Evolutionary conservation across 2,797 vertebrate genomes (phyloP).

Genomic region (Loriculus beryllinus): DNA sequence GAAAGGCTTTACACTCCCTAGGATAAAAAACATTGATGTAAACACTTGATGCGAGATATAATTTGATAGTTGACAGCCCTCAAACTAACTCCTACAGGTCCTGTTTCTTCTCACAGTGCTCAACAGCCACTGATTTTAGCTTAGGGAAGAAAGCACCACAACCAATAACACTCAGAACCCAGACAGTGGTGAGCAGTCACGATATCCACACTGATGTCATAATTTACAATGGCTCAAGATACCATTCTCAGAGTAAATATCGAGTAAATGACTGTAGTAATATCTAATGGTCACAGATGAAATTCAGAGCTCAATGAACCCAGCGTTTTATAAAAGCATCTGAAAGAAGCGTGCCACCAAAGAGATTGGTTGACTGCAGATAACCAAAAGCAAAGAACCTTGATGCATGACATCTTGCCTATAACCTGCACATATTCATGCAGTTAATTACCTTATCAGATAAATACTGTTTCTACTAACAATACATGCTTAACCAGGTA

Average conservation of each 20-base stretch:
- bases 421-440: rapidly evolving
- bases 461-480: background rate
- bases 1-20: background rate
- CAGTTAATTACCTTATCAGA: background rate
- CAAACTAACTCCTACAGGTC: background rate
- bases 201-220: rapidly evolving
- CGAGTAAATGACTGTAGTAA: background rate
- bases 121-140: background rate
- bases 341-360: background rate
- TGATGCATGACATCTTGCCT: rapidly evolving
- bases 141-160: background rate
- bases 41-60: background rate
- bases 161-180: rapidly evolving
- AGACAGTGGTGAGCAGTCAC: background rate
- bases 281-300: rapidly evolving
- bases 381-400: background rate
- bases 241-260: background rate
- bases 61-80: background rate
- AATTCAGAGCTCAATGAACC: background rate
- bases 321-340: background rate
- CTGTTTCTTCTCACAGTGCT: background rate
- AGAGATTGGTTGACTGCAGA: background rate
- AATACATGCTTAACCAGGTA: background rate
- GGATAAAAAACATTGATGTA: background rate
- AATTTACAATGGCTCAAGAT: background rate